These are phyloP conservation scores for Drosophila phalerata DNA, from an alignment of 2,888 invertebrate genomes.

Conservation along the genomic window DNA sequence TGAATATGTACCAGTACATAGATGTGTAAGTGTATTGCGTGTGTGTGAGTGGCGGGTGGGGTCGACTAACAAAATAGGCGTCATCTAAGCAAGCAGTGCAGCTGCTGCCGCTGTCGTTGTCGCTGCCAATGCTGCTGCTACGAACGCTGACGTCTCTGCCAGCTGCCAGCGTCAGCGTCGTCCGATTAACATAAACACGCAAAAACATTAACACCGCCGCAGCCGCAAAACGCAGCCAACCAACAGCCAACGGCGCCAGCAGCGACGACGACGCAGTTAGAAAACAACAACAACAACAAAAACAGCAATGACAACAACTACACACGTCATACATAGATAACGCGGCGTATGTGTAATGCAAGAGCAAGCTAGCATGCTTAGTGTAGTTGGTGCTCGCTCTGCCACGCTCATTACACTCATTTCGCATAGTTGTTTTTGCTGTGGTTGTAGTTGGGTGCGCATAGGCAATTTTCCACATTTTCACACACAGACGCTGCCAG, in stretches of 20 bases:
- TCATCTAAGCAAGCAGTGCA: slow-evolving; percentile 75
- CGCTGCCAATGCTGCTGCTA: slow-evolving; percentile 14
- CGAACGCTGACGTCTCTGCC: slow-evolving; percentile 37
- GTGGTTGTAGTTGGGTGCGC: slow-evolving; percentile 72
- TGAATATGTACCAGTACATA: slow-evolving; percentile 16
- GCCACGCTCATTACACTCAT: slow-evolving; percentile 81
- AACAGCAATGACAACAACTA: slow-evolving; percentile 33
- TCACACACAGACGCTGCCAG: slow-evolving; percentile 60
- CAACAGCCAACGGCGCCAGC: slow-evolving; percentile 67
- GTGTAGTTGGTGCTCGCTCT: slow-evolving; percentile 61
- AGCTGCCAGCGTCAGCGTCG: slow-evolving; percentile 44
- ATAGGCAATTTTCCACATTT: slow-evolving; percentile 82
- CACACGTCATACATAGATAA: slow-evolving; percentile 76
- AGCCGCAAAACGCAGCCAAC: slow-evolving; percentile 60
- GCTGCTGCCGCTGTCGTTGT: slow-evolving; percentile 22
- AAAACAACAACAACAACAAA: slow-evolving; percentile 68
- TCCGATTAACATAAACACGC: slow-evolving; percentile 85
- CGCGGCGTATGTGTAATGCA: slow-evolving; percentile 81
- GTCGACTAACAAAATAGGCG: slow-evolving; percentile 71
- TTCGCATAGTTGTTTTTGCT: slow-evolving; percentile 65
- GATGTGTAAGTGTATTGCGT: slow-evolving; percentile 24
- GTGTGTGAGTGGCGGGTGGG: slow-evolving; percentile 35
- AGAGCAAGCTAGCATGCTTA: slow-evolving; percentile 46
- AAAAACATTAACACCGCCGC: slow-evolving; percentile 81
- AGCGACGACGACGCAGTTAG: slow-evolving; percentile 75